A percentile compares a stretch with the other conserved stretches of the same genome.
Conservation (phyloP, 2,888 invertebrate genomes). For the Agrilus mali region DNA sequence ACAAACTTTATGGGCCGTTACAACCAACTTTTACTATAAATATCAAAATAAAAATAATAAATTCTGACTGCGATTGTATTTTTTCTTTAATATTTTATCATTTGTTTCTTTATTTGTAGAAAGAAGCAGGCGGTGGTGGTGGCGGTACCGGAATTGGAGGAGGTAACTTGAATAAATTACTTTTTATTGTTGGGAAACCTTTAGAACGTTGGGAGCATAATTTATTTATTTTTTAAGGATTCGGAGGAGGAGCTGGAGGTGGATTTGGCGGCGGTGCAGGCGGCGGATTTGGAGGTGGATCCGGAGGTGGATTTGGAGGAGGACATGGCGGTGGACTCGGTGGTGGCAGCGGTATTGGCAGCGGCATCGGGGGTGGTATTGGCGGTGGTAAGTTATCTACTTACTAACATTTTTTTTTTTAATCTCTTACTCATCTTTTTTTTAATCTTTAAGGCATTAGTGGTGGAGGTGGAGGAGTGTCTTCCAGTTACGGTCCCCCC, state of each 20-base stretch:
- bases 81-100: conserved; percentile 1
- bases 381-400: conserved; percentile 10
- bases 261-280: conserved; percentile 26
- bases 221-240: conserved; percentile 5
- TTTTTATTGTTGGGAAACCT: no score
- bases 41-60: no score
- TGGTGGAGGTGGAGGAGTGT: conserved; percentile 19
- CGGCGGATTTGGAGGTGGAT: conserved; percentile 12
- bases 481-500: conserved; percentile 33
- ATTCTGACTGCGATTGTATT: conserved; percentile 1
- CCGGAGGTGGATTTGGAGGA: conserved; percentile 15
- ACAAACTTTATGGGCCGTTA: no score
- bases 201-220: no score
- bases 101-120: conserved; percentile 3
- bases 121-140: conserved; percentile 10
- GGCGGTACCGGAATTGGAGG: conserved; percentile 11
- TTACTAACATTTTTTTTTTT: no score
- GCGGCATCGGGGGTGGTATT: conserved; percentile 29
- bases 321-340: conserved; percentile 22
- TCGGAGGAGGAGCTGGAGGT: conserved; percentile 24
- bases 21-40: no score
- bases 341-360: conserved; percentile 32
- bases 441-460: conserved; percentile 4
- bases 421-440: background rate
- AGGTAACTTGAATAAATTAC: conserved; percentile 3